Percentiles rank a stretch among this genome's conserved stretches.
These are phyloP conservation scores for Pica pica DNA, from an alignment of 2,113 vertebrate species.

Conservation along the genomic window DNA sequence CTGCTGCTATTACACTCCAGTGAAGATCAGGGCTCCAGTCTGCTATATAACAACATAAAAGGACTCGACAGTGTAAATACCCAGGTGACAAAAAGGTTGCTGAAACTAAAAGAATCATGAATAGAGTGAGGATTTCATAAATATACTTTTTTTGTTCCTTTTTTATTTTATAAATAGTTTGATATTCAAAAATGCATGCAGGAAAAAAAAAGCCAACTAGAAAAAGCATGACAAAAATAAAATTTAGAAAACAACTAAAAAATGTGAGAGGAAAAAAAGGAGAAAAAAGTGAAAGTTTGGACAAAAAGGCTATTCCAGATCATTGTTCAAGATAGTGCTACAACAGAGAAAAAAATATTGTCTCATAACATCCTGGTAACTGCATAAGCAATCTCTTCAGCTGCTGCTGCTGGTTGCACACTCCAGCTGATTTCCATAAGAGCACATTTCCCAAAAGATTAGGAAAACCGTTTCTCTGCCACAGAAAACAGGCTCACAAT, in stretches of 20 bases:
- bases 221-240: background rate
- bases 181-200: background rate
- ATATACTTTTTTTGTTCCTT: background rate
- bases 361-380: background rate
- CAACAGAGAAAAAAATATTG: background rate
- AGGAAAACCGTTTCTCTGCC: background rate
- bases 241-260: background rate
- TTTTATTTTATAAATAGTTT: background rate
- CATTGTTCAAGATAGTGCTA: background rate
- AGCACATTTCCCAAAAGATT: background rate
- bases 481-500: background rate
- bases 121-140: background rate
- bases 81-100: background rate
- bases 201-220: fast-evolving
- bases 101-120: background rate
- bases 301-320: background rate
- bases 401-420: background rate
- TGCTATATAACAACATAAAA: background rate
- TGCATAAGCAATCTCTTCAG: background rate
- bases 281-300: background rate
- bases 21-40: background rate
- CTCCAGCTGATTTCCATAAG: background rate
- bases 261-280: background rate
- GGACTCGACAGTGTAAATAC: background rate
- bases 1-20: background rate